phyloP scores from a whole-genome alignment of 2,888 invertebrate species.

The Dione vanillae region DNA sequence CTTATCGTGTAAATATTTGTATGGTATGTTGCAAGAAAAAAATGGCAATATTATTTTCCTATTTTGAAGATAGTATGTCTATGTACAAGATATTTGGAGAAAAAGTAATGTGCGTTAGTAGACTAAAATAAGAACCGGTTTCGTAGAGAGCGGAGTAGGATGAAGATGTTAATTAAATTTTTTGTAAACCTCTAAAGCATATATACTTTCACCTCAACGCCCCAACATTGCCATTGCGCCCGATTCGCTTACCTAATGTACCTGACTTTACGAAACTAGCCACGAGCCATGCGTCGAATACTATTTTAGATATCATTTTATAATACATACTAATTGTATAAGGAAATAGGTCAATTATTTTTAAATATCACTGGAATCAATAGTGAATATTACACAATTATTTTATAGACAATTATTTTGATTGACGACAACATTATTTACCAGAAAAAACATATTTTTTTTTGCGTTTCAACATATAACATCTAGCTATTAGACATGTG shows the following conservation, averaged over 20 bases:
- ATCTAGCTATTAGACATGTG: too few species aligned
- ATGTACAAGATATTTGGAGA: slow-evolving; percentile 10
- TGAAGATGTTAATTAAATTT: slow-evolving; percentile 49
- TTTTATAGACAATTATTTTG: background rate
- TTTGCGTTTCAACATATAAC: too few species aligned
- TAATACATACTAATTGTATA: background rate
- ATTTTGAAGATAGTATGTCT: background rate
- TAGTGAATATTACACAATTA: slow-evolving; percentile 2
- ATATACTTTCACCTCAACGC: slow-evolving; percentile 73
- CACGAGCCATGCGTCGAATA: slow-evolving; percentile 61
- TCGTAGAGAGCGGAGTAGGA: slow-evolving; percentile 23
- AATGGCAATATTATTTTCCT: too few species aligned
- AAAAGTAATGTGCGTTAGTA: slow-evolving; percentile 11
- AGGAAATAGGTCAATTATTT: background rate
- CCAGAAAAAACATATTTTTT: too few species aligned
- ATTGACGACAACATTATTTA: too few species aligned
- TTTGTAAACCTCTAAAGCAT: slow-evolving; percentile 56
- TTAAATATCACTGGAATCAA: background rate
- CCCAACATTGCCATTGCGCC: slow-evolving; percentile 73
- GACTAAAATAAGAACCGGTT: slow-evolving; percentile 29
- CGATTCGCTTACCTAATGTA: slow-evolving; percentile 76
- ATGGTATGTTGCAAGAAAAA: too few species aligned
- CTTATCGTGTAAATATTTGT: background rate
- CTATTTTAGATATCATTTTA: slow-evolving; percentile 50
- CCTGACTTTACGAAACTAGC: slow-evolving; percentile 68